These are phyloP conservation scores for Eptatretus atami DNA, from an alignment of 2,797 vertebrate species.

Conservation along the genomic window DNA sequence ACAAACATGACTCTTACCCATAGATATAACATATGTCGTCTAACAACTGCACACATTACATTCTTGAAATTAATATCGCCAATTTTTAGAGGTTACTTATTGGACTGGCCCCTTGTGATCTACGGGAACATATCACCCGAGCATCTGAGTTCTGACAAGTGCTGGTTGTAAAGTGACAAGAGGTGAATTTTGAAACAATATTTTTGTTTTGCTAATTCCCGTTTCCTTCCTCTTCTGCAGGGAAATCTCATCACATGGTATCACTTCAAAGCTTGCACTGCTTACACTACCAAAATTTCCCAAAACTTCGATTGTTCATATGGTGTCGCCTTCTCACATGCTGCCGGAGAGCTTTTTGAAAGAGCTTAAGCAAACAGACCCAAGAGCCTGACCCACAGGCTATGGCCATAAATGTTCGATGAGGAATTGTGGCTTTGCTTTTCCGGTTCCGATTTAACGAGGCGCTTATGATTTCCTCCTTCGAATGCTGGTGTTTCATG, in stretches of 20 bases:
- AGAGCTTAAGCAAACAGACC: constrained; percentile 40
- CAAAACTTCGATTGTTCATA: constrained; percentile 45
- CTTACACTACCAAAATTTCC: constrained; percentile 81
- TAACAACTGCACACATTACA: too few species aligned
- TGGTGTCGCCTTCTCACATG: constrained; percentile 75
- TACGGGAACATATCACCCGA: too few species aligned
- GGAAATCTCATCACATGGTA: constrained; percentile 46
- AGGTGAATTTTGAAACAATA: too few species aligned
- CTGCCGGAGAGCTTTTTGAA: constrained; percentile 50
- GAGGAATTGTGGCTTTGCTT: constrained; percentile 18
- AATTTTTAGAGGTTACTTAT: too few species aligned
- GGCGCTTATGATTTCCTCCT: constrained; percentile 58
- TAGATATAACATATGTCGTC: too few species aligned
- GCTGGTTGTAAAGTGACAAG: too few species aligned
- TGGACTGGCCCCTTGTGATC: too few species aligned
- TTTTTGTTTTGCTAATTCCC: not conserved
- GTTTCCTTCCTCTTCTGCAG: constrained; percentile 20
- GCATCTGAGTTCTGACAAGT: too few species aligned
- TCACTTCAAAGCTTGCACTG: constrained; percentile 55
- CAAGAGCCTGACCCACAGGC: constrained; percentile 41
- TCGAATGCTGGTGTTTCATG: constrained; percentile 59
- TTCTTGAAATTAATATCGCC: too few species aligned
- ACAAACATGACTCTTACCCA: too few species aligned
- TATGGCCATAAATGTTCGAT: constrained; percentile 26
- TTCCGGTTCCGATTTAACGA: constrained; percentile 26